Evolutionary conservation across 2,888 invertebrate species (phyloP).

Genomic region (Neoascia interrupta): DNA sequence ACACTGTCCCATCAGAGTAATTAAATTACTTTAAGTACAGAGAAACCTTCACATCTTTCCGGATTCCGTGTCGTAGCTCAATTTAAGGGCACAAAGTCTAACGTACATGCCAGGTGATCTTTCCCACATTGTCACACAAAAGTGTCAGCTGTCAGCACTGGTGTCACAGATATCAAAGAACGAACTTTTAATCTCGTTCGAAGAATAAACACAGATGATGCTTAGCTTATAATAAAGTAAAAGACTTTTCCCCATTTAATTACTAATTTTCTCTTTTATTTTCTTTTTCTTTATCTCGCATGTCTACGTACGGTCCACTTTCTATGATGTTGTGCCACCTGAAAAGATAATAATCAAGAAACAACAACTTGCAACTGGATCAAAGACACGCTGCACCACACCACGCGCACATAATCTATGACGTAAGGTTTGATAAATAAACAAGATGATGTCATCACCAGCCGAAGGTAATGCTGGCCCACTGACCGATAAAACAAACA

Average conservation of each 20-base stretch:
- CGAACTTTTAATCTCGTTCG: slow-evolving; percentile 15
- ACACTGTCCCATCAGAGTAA: no score
- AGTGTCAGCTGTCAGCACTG: slow-evolving; percentile 16
- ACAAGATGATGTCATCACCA: slow-evolving; percentile 58
- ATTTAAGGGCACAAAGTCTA: slow-evolving; percentile 4
- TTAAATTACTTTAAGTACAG: background rate
- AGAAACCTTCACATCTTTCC: background rate
- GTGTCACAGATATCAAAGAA: slow-evolving; percentile 16
- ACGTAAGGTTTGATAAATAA: slow-evolving; percentile 39
- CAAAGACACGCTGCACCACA: slow-evolving; percentile 30
- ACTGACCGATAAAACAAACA: slow-evolving; percentile 61
- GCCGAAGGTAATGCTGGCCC: slow-evolving; percentile 38
- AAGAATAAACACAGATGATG: slow-evolving; percentile 11
- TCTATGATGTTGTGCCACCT: slow-evolving; percentile 43
- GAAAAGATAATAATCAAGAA: slow-evolving; percentile 30
- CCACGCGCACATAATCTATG: slow-evolving; percentile 38
- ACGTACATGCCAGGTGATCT: background rate
- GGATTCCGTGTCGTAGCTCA: slow-evolving; percentile 1
- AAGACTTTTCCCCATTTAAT: slow-evolving; percentile 44
- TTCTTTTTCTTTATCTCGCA: slow-evolving; percentile 12
- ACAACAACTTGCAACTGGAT: slow-evolving; percentile 43
- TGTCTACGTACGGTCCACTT: slow-evolving; percentile 49
- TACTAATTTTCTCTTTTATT: slow-evolving; percentile 58
- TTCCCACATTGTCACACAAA: background rate
- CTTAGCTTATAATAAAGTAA: background rate